phyloP scores from a whole-genome alignment of 2,113 vertebrate genomes.

The Microtus ochrogaster region DNA sequence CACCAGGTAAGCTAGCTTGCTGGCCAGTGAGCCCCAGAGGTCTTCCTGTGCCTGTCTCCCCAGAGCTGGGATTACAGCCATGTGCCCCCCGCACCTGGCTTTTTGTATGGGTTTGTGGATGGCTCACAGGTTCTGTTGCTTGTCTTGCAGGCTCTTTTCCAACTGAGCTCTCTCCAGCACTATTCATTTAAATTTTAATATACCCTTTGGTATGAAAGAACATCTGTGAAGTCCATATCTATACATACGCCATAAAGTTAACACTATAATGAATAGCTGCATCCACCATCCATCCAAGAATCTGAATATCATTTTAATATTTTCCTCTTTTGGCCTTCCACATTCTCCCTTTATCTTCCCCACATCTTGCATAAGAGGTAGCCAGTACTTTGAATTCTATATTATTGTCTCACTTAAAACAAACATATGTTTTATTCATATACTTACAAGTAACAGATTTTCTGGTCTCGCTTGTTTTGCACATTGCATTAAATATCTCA shows the following conservation, averaged over 20 bases:
- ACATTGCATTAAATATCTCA: neutral
- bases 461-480: neutral
- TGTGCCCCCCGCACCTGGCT: neutral
- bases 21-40: too few species aligned
- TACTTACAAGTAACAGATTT: neutral
- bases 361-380: neutral
- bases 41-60: neutral
- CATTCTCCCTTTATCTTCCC: fast-evolving
- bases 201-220: neutral
- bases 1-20: neutral
- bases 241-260: neutral
- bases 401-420: neutral
- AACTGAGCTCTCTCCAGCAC: neutral
- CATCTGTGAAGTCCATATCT: neutral
- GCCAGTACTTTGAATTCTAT: neutral
- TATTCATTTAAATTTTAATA: neutral
- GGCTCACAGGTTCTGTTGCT: neutral
- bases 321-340: neutral
- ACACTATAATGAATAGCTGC: neutral
- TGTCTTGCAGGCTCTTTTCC: neutral
- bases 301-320: neutral
- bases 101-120: neutral
- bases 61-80: neutral
- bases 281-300: neutral
- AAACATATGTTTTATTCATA: neutral